These are phyloP conservation scores for Eleginops maclovinus DNA, from an alignment of 2,113 vertebrate genomes.

Conservation along the genomic window DNA sequence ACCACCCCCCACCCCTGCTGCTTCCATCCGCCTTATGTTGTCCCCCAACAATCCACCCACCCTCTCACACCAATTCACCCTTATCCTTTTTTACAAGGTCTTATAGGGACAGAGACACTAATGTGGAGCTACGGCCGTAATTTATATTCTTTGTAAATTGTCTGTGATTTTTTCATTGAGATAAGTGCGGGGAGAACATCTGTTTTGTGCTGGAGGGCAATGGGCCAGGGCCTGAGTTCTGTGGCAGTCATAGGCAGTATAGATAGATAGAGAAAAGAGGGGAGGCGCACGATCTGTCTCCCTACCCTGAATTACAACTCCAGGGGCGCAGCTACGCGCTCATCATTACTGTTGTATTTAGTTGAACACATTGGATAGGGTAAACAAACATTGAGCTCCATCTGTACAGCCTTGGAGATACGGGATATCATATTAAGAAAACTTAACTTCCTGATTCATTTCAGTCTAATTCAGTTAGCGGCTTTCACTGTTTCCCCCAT, in stretches of 20 bases:
- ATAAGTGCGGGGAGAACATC: conserved; percentile 82
- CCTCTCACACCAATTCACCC: conserved; percentile 70
- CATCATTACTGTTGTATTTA: conserved; percentile 73
- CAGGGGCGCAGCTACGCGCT: conserved; percentile 64
- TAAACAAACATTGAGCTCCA: conserved; percentile 73
- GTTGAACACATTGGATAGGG: conserved; percentile 61
- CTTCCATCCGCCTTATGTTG: conserved; percentile 59
- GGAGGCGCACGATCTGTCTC: conserved; percentile 63
- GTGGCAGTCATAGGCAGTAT: conserved; percentile 72
- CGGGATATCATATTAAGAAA: conserved; percentile 59
- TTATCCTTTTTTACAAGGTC: conserved; percentile 76
- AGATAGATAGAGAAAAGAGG: conserved; percentile 69
- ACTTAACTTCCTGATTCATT: conserved; percentile 57
- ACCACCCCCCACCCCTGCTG: conserved; percentile 44
- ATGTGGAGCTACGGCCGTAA: conserved; percentile 73
- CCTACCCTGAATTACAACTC: conserved; percentile 71
- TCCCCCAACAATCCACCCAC: conserved; percentile 62
- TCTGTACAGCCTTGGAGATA: conserved; percentile 63
- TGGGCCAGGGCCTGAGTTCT: conserved; percentile 64
- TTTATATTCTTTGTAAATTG: conserved; percentile 86
- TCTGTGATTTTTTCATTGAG: conserved; percentile 81
- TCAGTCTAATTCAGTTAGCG: conserved; percentile 3
- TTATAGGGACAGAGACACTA: conserved; percentile 73
- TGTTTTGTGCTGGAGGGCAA: conserved; percentile 81
- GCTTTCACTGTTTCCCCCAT: not conserved